These are phyloP conservation scores for Pseudoips prasinana DNA, from an alignment of 2,888 invertebrate genomes.

Conservation along the genomic window DNA sequence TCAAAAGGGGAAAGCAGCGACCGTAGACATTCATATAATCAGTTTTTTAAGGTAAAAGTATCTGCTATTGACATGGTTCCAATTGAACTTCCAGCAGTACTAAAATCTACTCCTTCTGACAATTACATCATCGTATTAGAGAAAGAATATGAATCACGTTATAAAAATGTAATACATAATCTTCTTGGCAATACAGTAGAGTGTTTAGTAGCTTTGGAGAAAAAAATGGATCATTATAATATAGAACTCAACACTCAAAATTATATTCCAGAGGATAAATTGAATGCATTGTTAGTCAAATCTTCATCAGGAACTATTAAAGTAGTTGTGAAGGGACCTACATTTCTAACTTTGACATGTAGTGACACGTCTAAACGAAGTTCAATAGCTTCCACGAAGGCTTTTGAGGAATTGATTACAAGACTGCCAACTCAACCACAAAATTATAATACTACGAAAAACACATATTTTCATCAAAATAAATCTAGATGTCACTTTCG, in stretches of 20 bases:
- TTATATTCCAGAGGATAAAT: constrained; percentile 3
- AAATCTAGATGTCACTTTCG: constrained; percentile 47
- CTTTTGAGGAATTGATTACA: constrained; percentile 32
- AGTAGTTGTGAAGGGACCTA: constrained; percentile 33
- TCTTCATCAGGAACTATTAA: constrained; percentile 50
- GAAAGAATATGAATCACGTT: constrained; percentile 58
- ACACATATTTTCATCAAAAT: constrained; percentile 11
- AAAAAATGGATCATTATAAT: constrained; percentile 37
- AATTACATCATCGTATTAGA: constrained; percentile 55
- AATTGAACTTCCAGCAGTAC: constrained; percentile 38
- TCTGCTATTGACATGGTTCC: constrained; percentile 25
- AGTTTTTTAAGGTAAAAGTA: constrained; percentile 39
- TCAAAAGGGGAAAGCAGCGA: background rate
- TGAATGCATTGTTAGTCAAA: constrained; percentile 48
- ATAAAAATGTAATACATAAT: constrained; percentile 35
- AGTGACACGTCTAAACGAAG: constrained; percentile 1
- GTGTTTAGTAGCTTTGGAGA: constrained; percentile 39
- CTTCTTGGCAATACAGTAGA: constrained; percentile 31
- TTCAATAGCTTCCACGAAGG: constrained; percentile 24
- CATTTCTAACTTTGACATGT: constrained; percentile 15
- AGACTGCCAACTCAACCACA: constrained; percentile 19
- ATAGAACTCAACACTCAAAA: constrained; percentile 40
- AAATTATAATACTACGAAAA: constrained; percentile 11
- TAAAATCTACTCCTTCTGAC: constrained; percentile 46
- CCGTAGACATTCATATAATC: background rate